Conservation (phyloP, 2,888 invertebrate species). For the Deilephila elpenor region DNA sequence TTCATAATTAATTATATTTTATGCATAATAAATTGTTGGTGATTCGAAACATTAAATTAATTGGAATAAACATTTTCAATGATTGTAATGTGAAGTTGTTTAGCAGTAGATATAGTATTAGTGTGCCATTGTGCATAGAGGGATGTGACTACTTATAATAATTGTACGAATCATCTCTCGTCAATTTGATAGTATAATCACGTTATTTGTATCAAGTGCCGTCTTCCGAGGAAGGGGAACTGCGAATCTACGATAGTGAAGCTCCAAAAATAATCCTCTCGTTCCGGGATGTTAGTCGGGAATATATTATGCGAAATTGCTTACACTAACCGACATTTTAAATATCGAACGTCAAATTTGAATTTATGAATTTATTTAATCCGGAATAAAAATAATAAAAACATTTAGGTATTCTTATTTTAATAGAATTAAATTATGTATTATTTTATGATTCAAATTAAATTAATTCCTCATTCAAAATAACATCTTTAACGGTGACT, state of each 20-base stretch:
- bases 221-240: conserved; percentile 58
- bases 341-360: too few relatives aligned
- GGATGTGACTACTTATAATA: conserved; percentile 63
- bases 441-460: neutral
- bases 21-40: too few relatives aligned
- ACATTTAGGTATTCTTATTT: neutral
- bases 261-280: conserved; percentile 37
- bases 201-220: conserved; percentile 59
- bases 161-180: conserved; percentile 56
- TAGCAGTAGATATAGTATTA: conserved; percentile 13
- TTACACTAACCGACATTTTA: neutral
- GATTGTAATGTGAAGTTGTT: conserved; percentile 1
- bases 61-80: neutral
- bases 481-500: neutral
- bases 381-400: neutral
- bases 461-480: neutral
- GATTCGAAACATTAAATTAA: too few relatives aligned
- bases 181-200: conserved; percentile 60
- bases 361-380: too few relatives aligned
- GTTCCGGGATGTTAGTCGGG: conserved; percentile 19
- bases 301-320: conserved; percentile 1
- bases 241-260: conserved; percentile 43
- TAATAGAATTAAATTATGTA: neutral
- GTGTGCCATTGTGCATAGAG: conserved; percentile 39
- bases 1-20: too few relatives aligned